Evolutionary conservation across 2,888 invertebrate genomes (phyloP).

Genomic region (Vesta saturnalis): DNA sequence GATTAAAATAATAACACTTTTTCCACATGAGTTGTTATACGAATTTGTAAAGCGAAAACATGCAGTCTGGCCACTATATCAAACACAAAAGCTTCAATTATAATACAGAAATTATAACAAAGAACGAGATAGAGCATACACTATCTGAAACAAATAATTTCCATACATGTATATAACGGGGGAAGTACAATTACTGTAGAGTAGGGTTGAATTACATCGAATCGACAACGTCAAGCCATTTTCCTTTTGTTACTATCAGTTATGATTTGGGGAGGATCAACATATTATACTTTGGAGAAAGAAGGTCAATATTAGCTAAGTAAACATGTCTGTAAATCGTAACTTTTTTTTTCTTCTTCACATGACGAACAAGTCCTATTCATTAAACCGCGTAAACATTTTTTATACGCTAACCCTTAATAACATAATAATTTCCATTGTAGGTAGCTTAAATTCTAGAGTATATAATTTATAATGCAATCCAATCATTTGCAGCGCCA

Average conservation of each 20-base stretch:
- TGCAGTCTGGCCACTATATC: background rate
- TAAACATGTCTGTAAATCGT: constrained; percentile 24
- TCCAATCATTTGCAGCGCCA: constrained; percentile 27
- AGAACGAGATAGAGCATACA: background rate
- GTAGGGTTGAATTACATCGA: constrained; percentile 21
- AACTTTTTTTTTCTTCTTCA: background rate
- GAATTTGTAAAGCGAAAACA: too few relatives aligned
- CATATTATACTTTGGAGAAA: constrained; percentile 40
- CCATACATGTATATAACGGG: background rate
- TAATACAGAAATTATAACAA: background rate
- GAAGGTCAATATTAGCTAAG: constrained; percentile 37
- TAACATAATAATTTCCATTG: background rate
- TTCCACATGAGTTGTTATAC: too few relatives aligned
- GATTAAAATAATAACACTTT: too few relatives aligned
- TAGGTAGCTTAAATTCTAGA: background rate
- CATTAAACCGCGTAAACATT: background rate
- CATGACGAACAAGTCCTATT: background rate
- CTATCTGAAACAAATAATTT: constrained; percentile 9
- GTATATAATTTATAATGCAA: constrained; percentile 18
- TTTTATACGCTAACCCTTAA: background rate
- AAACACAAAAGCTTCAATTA: background rate
- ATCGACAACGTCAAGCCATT: constrained; percentile 16
- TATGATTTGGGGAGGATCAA: constrained; percentile 39
- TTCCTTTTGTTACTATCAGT: constrained; percentile 22
- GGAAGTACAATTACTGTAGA: constrained; percentile 20